These are phyloP conservation scores for Tragelaphus strepsiceros DNA, from an alignment of 2,113 vertebrate genomes.

Conservation along the genomic window DNA sequence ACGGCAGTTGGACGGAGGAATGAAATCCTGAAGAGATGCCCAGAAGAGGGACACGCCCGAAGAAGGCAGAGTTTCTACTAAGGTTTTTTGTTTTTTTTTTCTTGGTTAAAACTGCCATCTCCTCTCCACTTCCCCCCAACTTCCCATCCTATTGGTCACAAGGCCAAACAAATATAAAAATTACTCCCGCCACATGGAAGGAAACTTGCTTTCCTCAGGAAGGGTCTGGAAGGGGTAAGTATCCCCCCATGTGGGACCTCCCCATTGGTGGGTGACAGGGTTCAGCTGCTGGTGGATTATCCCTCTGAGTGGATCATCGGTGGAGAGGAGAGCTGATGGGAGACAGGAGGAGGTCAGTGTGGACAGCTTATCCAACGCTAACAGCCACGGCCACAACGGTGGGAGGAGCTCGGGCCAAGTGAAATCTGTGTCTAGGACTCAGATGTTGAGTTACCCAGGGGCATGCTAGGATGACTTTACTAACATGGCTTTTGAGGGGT, in stretches of 20 bases:
- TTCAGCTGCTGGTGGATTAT: background rate
- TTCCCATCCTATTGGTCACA: background rate
- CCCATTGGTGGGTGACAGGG: background rate
- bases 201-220: background rate
- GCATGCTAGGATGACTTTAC: background rate
- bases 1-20: slow-evolving; percentile 62
- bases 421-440: background rate
- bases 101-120: slow-evolving; percentile 3
- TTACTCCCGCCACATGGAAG: background rate
- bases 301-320: background rate
- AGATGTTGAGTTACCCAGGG: background rate
- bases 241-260: background rate
- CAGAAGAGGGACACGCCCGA: slow-evolving; percentile 51
- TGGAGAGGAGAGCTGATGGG: background rate
- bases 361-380: background rate
- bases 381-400: background rate
- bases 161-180: background rate
- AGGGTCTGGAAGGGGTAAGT: slow-evolving; percentile 54
- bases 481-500: background rate
- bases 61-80: background rate
- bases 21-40: slow-evolving; percentile 68
- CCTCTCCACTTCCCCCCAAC: background rate
- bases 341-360: background rate
- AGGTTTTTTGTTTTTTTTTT: background rate
- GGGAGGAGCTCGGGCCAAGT: background rate